A percentile compares a stretch with the other conserved stretches of the same genome.
Conservation (phyloP, 37 sponge, comb jelly and placozoan species). For the Crambe crambe region DNA sequence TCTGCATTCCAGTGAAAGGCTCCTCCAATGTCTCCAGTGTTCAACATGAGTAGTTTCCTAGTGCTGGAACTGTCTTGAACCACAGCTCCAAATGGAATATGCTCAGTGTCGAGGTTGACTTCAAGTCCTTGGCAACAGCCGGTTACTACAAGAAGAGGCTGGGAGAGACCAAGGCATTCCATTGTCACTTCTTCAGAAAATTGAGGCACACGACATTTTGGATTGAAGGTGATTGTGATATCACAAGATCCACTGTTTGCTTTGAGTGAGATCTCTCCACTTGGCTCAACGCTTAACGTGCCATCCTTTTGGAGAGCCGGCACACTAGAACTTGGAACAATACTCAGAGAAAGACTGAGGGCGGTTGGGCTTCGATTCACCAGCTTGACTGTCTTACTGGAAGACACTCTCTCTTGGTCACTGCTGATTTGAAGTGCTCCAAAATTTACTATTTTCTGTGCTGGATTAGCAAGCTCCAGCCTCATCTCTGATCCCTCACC, state of each 20-base stretch:
- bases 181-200: conserved; percentile 93
- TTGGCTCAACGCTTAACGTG: conserved; percentile 65
- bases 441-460: conserved; percentile 80
- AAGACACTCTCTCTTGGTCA: conserved; percentile 3
- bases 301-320: conserved; percentile 63
- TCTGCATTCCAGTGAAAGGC: conserved; percentile 83
- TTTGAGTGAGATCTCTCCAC: conserved; percentile 69
- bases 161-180: conserved; percentile 72
- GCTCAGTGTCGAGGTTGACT: conserved; percentile 75
- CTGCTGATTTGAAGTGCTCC: conserved; percentile 80
- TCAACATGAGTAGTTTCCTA: conserved; percentile 82
- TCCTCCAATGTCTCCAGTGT: conserved; percentile 95
- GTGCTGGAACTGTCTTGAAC: conserved; percentile 79
- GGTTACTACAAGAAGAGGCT: conserved; percentile 86
- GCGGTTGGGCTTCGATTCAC: conserved; percentile 79
- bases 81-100: conserved; percentile 94
- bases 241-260: conserved; percentile 50
- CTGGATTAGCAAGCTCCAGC: conserved; percentile 82
- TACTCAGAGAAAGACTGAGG: conserved; percentile 64
- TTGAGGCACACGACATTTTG: conserved; percentile 69
- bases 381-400: conserved; percentile 65
- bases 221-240: conserved; percentile 72
- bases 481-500: conserved; percentile 91
- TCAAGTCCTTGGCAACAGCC: conserved; percentile 90
- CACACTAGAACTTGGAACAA: conserved; percentile 58